Evolutionary conservation across 2,888 invertebrate species (phyloP), one percentile per base, ranked within the genome.

Genomic region (Platycheirus albimanus): DNA sequence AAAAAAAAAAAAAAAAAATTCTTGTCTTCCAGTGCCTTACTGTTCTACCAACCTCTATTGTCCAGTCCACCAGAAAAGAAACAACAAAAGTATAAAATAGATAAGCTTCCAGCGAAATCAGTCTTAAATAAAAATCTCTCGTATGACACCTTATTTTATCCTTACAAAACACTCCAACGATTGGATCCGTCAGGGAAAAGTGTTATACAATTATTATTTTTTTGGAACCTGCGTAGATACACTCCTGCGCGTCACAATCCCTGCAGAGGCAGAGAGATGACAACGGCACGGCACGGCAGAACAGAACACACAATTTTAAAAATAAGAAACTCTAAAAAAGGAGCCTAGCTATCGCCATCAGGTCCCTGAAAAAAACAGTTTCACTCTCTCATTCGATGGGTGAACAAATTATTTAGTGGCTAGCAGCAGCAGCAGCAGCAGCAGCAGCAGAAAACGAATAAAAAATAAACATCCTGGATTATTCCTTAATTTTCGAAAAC

Each of bases 321-420:
- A 56, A 24, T 38, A 20, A 56, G 5, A 41, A 43, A 61, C n/a
- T 61, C 45, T 61, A 24, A 30, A 61, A 41, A 43, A 61, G 45
- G 47, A 49, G 49, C 64, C 64, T 64, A 38, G 36, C 47, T 24
- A 64, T 49, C 15, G 17, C 54, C 71, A 69, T n/a, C 69, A 78
- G 58, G 83, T 78, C 78, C 83, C 83, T 64, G 83, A 74, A 72
- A 83, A 43, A 83, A 83, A 83, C 72, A 83, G 78, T 83, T 78
- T 52, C 69, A 74, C 69, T 83, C 78, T 83, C 83, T 69, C 69
- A 69, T 69, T 78, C 83, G 77, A 67, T 83, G 77, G 81, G 77
- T 83, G 81, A 83, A 83, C 81, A 77, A 77, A 83, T 71, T 77
- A 81, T 77, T 77, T 72, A 69, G 78, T 83, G 64, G 72, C 67